Evolutionary conservation across 2,888 invertebrate species (phyloP).

Genomic region (Calameuta filiformis): DNA sequence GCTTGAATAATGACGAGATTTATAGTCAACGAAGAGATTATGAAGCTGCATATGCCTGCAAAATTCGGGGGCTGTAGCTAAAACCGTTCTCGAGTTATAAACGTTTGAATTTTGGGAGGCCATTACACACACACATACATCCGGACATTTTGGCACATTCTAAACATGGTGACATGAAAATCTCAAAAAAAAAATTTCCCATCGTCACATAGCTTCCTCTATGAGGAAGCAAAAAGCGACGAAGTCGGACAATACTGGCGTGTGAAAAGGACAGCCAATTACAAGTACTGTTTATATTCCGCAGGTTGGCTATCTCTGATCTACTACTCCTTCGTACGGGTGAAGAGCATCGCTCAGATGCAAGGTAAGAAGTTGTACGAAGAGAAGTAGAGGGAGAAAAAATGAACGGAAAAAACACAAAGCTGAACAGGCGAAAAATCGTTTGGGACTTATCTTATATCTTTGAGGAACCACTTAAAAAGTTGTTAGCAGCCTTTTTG

Average conservation of each 20-base stretch:
- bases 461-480: background rate
- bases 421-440: background rate
- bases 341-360: background rate
- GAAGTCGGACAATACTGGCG: constrained; percentile 24
- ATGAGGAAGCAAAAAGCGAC: constrained; percentile 9
- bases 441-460: background rate
- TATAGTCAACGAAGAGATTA: too few relatives aligned
- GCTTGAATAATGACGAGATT: too few relatives aligned
- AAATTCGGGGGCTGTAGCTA: too few relatives aligned
- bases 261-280: constrained; percentile 18
- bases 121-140: too few relatives aligned
- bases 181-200: too few relatives aligned
- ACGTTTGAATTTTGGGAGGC: too few relatives aligned
- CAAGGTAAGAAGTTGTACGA: background rate
- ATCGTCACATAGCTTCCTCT: too few relatives aligned
- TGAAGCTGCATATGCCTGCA: too few relatives aligned
- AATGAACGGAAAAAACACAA: background rate
- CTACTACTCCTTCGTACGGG: background rate
- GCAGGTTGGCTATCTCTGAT: background rate
- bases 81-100: too few relatives aligned
- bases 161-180: too few relatives aligned
- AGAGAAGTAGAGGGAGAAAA: too few relatives aligned
- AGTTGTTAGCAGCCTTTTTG: background rate
- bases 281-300: constrained; percentile 19
- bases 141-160: too few relatives aligned